Base-by-base conservation (phyloP, 2,888 invertebrate genomes). In the Cerastis leucographa region DNA sequence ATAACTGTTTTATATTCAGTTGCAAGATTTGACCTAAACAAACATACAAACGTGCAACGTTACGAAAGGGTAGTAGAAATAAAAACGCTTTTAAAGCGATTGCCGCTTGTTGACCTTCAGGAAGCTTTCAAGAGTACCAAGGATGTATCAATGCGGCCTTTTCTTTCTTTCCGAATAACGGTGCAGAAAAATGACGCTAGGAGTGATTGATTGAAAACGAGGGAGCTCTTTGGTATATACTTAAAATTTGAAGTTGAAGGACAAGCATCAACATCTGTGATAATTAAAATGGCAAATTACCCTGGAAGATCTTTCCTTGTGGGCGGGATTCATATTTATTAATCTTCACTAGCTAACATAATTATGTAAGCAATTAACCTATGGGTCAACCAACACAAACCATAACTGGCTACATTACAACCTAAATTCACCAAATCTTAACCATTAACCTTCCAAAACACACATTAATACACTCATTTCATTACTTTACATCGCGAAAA, bases 401-500 rank as follows among this genome's bases (percentile, higher is more conserved):
- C 70, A 25, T 59, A 49, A 78, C 71, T 51, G 49, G 22, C 56
- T 29, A 14, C 77, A 76, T 25, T 46, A 65, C 46, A 29, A 51
- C 59, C 68, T 46, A 51, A 65, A 76, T 44, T 46, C 44, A 40
- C 56, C n/a, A 78, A 83, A 80, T 80, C 83, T 62, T 44, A 61
- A 19, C 61, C 66, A 71, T 83, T 78, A 71, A 68, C 78, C 56
- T 67, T 59, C 35, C 56, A 61, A 71, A 75, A 65, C 56, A 70
- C 64, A 71, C 68, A 69, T 72, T 61, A 76, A 76, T 68, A 74
- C 67, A 76, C 76, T 79, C 59, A 61, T 82, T 82, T 81, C 71
- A 87, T 87, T 87, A 85, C 81, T 87, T 76, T 76, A 75, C 75
- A 85, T 81, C 73, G 86, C 78, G 62, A 14, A 72, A 83, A 87